These are phyloP conservation scores for Corythaixoides concolor DNA, from an alignment of 2,113 vertebrate genomes.

Conservation along the genomic window DNA sequence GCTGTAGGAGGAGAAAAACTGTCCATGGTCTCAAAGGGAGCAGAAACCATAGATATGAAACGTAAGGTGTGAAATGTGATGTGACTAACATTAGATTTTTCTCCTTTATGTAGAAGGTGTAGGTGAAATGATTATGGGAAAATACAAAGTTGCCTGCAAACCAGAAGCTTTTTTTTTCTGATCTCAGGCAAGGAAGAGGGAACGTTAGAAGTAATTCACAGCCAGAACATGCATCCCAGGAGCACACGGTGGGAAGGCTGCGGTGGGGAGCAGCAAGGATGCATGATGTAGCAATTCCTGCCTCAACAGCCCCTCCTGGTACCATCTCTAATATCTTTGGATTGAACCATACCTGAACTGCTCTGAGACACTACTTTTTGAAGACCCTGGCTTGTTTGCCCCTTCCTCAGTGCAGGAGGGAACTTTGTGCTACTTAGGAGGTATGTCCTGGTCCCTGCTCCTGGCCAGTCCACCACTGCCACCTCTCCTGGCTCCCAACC, in stretches of 20 bases:
- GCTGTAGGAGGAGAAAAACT: background rate
- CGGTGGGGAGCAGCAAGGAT: background rate
- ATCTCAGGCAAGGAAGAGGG: background rate
- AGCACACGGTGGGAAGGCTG: background rate
- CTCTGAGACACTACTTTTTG: background rate
- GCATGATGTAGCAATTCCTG: rapidly evolving
- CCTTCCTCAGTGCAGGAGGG: background rate
- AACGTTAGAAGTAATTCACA: background rate
- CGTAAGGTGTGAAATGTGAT: rapidly evolving
- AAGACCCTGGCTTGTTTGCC: background rate
- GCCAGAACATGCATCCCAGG: background rate
- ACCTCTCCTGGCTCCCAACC: background rate
- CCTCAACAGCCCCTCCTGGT: background rate
- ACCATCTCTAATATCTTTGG: background rate
- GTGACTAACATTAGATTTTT: background rate
- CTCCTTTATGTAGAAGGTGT: background rate
- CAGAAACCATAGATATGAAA: background rate
- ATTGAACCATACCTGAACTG: background rate
- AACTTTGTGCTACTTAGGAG: background rate
- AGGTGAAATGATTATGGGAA: background rate
- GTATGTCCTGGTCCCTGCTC: background rate
- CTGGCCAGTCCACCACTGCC: background rate
- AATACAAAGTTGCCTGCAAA: background rate
- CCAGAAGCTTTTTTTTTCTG: background rate
- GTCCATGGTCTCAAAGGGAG: background rate